These are phyloP conservation scores for Ophthalmolycus amberensis DNA, from an alignment of 2,113 vertebrate genomes.

Conservation along the genomic window DNA sequence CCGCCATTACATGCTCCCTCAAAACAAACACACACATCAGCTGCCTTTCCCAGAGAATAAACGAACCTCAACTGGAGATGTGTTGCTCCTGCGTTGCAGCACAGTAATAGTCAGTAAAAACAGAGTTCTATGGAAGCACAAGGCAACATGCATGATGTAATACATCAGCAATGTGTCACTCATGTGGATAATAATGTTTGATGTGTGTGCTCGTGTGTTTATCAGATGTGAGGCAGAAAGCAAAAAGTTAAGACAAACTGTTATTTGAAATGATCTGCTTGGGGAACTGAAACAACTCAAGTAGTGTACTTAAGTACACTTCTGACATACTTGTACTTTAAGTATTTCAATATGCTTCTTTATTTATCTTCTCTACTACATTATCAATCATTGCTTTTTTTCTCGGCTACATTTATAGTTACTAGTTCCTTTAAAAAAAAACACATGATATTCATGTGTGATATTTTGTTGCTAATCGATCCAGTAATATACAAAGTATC, in stretches of 20 bases:
- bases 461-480: neutral
- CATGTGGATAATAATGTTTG: constrained; percentile 7
- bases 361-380: neutral
- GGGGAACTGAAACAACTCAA: neutral
- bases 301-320: neutral
- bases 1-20: neutral
- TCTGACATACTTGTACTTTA: neutral
- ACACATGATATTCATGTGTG: no score
- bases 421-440: neutral
- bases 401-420: neutral
- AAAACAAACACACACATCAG: neutral
- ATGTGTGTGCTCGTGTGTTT: neutral
- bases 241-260: neutral
- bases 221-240: neutral
- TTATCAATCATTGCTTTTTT: neutral
- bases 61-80: constrained; percentile 8
- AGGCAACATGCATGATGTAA: constrained; percentile 33
- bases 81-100: constrained; percentile 42
- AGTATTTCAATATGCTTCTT: neutral
- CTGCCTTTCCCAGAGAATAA: constrained; percentile 28
- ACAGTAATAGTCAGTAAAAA: constrained; percentile 1
- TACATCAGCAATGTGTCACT: constrained; percentile 2
- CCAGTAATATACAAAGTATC: neutral
- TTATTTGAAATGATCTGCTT: neutral
- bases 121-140: neutral